Base-by-base conservation (phyloP, 2,797 vertebrate species). In the Crenichthys baileyi region DNA sequence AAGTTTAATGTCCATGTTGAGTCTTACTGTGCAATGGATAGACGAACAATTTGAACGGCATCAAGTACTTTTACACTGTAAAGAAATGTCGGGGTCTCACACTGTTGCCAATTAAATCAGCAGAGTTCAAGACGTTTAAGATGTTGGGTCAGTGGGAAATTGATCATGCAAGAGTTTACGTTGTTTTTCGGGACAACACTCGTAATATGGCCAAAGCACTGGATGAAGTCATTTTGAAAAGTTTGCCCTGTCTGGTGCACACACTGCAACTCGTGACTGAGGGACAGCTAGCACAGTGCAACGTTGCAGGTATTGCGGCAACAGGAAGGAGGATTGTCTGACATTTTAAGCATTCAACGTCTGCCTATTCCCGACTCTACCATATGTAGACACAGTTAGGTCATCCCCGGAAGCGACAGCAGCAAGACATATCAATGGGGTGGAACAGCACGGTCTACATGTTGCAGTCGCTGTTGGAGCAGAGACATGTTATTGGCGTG, bases 401-500 rank as follows among this genome's bases (percentile, higher is more conserved):
- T 56, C 20, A 24, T 18, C 53, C 39, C 39, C 12, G 39, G 41
- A 70, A 16, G 41, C 41, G 24, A 70, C 8, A 46, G 24, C 41
- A 70, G n/a, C 67, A 46, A 46, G 41, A 70, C 22, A 9, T 48
- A 46, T 46, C 67, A 70, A 70, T 24, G 9, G 12, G 41, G 5
- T 46, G 41, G 67, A 70, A 48, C 41, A 46, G 41, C 22, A 31
- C 29, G 3, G 36, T 68, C 9, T 68, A 68, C 65, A 72, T 72
- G 70, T 12, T 51, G 48, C 70, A 72, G 48, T 51, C 46, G 39
- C 65, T 72, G 48, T 51, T 72, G 70, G 70, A 70, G 67, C 67
- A 70, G 24, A 70, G 44, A 48, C 44, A 12, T 70, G 44, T 5
- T 50, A 50, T 26, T 50, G 46, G 53, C 9, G 9, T 24, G 20